These are phyloP conservation scores for Mastigias papua DNA, from an alignment of 30 jellyfish, hydroid and myxozoan genomes.

Conservation along the genomic window DNA sequence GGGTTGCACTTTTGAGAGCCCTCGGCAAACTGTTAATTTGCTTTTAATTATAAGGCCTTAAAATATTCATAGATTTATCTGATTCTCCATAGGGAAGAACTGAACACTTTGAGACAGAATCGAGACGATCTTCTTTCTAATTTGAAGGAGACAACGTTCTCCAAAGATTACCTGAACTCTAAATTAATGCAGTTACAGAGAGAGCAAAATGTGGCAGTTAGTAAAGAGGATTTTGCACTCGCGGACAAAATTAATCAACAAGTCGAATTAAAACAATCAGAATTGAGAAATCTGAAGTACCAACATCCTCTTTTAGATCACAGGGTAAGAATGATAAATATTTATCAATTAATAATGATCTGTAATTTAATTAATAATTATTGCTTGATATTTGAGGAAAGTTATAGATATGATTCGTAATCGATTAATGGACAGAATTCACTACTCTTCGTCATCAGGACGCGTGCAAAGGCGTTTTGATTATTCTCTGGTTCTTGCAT, in stretches of 20 bases:
- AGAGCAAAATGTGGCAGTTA: slow-evolving; percentile 47
- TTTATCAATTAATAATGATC: too few species aligned
- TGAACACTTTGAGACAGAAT: slow-evolving; percentile 3
- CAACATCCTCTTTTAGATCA: slow-evolving; percentile 57
- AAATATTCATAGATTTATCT: too few species aligned
- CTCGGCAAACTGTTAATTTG: too few species aligned
- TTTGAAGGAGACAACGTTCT: slow-evolving; percentile 2
- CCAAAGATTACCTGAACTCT: slow-evolving; percentile 12
- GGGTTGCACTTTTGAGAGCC: neutral
- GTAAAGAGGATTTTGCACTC: slow-evolving; percentile 52
- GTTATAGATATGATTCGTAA: too few species aligned
- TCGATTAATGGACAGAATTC: too few species aligned
- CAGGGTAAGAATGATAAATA: too few species aligned
- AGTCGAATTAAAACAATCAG: slow-evolving; percentile 33
- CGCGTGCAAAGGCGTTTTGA: too few species aligned
- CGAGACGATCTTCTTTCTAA: slow-evolving; percentile 7
- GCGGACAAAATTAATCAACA: slow-evolving; percentile 52
- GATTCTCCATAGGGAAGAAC: slow-evolving; percentile 21
- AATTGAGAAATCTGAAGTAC: slow-evolving; percentile 31
- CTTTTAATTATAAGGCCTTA: too few species aligned
- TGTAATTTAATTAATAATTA: too few species aligned
- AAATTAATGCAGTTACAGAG: slow-evolving; percentile 22
- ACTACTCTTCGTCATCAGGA: too few species aligned
- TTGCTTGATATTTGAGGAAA: too few species aligned
- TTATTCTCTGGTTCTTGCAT: too few species aligned